Evolutionary conservation across 2,113 vertebrate species (phyloP), one percentile per base, ranked within the genome.

Genomic region (Prochilodus magdalenae): DNA sequence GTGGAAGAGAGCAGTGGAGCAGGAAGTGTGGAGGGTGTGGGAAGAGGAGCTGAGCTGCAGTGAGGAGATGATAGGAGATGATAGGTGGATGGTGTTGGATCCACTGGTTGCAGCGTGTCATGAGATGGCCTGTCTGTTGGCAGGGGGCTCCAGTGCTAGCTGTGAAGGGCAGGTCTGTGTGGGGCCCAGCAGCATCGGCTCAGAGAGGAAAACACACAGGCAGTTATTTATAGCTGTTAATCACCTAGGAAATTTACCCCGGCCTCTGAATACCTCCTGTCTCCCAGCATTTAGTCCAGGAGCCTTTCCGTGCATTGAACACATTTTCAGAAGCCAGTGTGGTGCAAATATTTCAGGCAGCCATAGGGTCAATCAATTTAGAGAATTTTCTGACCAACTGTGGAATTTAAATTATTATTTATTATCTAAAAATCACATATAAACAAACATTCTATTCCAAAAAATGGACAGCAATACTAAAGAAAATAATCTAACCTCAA

Each of bases 221-320:
- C 70, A 70, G 85, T 75, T 93, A 94, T 89, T 89, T 93, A 93
- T 95, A 94, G 90, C 84, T 82, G 89, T 90, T 92, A 94, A 94
- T 95, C 93, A 91, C 89, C 89, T 82, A 85, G 92, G 91, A 92
- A 90, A 90, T 93, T 93, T 90, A 92, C 91, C 92, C 91, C 89
- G 83, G 87, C 84, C 86, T 88, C 89, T 86, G 83, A 92, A 93
- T 93, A 89, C 92, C 91, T 91, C n/a, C 88, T 63, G 86, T 51
- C 76, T 88, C 86, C 83, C 88, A 88, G 88, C 91, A 88, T 91
- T 91, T 92, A 93, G 92, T 91, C 90, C 87, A 89, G 88, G 29
- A 67, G 49, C n/a, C 66, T 51, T 77, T 77, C 15, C 72, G n/a
- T 75, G 49, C 75, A 67, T 73, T 33, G 30, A 53, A 70, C 44